A percentile compares a stretch with the other conserved stretches of the same genome.
Conservation (phyloP, 2,888 invertebrate species). For the Pantelozetes paolii region DNA sequence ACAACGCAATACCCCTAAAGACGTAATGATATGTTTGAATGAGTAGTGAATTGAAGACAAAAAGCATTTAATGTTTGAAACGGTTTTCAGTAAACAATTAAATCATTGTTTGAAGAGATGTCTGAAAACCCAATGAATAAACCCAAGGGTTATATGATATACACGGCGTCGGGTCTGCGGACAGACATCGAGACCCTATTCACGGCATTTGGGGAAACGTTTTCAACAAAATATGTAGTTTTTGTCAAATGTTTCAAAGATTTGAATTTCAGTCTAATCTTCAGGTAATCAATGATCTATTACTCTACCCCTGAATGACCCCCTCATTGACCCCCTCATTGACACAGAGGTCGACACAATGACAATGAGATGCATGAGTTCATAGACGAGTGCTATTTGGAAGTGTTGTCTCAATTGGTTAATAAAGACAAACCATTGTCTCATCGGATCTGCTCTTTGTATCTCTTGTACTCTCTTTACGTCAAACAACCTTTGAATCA, state of each 20-base stretch:
- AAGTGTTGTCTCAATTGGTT: conserved; percentile 18
- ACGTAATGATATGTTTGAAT: no score
- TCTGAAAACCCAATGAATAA: neutral
- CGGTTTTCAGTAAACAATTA: no score
- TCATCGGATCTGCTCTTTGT: neutral
- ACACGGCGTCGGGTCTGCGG: neutral
- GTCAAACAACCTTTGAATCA: conserved; percentile 26
- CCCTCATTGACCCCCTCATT: neutral
- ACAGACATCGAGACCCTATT: conserved; percentile 12
- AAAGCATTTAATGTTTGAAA: no score
- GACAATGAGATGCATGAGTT: conserved; percentile 29
- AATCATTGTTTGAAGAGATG: neutral
- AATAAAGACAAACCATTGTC: conserved; percentile 24
- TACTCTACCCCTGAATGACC: neutral
- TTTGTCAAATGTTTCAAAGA: neutral
- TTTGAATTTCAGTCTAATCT: conserved; percentile 3
- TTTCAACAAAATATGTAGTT: neutral
- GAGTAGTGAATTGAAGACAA: no score
- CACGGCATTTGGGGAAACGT: neutral
- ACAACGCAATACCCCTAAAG: no score
- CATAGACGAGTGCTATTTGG: conserved; percentile 5
- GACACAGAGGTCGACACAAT: conserved; percentile 17
- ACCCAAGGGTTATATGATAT: neutral
- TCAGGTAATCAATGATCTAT: conserved; percentile 2
- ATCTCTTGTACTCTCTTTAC: conserved; percentile 9